Evolutionary conservation across 2,113 vertebrate genomes (phyloP).

Genomic region (Otis tarda): DNA sequence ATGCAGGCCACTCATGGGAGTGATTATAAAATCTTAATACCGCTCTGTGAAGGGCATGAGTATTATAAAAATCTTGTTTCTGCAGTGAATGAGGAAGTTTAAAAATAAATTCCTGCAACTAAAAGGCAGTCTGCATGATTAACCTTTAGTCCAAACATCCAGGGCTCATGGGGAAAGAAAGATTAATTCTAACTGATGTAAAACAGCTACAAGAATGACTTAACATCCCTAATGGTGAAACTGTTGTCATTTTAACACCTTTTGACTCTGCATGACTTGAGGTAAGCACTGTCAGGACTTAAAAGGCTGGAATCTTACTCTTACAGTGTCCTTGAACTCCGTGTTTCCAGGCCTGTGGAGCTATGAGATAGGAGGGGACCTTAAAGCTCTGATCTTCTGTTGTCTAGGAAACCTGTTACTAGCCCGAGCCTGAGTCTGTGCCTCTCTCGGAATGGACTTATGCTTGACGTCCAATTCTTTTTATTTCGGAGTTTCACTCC

Average conservation of each 20-base stretch:
- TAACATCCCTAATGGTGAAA: background rate
- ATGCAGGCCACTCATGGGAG: background rate
- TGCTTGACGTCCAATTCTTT: background rate
- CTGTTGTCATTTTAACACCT: background rate
- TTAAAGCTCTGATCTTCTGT: background rate
- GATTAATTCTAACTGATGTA: slow-evolving; percentile 29
- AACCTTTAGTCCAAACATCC: background rate
- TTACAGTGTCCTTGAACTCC: background rate
- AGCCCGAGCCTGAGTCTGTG: background rate
- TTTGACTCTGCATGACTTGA: background rate
- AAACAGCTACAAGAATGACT: slow-evolving; percentile 5
- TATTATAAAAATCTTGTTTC: slow-evolving; percentile 47
- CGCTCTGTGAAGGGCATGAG: background rate
- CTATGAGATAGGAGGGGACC: background rate
- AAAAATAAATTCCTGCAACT: slow-evolving; percentile 25
- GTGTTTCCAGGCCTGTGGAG: background rate
- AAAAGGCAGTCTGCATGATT: slow-evolving; percentile 18
- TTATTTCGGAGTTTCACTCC: background rate
- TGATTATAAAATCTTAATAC: slow-evolving; percentile 29
- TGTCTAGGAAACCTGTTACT: background rate
- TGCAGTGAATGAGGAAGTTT: background rate
- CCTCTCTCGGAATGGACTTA: background rate
- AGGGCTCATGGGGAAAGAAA: background rate
- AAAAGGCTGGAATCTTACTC: background rate
- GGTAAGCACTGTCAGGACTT: background rate